These are phyloP conservation scores for Eubucco bourcierii DNA, from an alignment of 2,113 vertebrate species.

Conservation along the genomic window DNA sequence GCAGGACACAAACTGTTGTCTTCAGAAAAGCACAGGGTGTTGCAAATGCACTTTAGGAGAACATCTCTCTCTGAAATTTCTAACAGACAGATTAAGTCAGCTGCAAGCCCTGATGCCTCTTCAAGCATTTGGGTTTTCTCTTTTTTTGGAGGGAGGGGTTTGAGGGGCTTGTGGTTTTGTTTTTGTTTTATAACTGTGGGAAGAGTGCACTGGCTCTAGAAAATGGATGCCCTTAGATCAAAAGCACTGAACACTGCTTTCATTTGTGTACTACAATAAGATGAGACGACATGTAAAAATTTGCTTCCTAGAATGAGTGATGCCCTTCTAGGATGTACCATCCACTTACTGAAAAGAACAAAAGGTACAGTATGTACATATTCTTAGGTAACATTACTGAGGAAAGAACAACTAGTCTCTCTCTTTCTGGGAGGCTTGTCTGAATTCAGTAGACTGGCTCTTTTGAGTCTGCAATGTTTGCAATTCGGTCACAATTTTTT, in stretches of 20 bases:
- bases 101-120: background rate
- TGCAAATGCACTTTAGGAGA: background rate
- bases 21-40: background rate
- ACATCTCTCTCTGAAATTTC: background rate
- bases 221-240: background rate
- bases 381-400: slow-evolving; percentile 30
- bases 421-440: slow-evolving; percentile 37
- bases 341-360: slow-evolving; percentile 32
- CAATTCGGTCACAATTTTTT: background rate
- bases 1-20: background rate
- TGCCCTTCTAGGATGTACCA: slow-evolving; percentile 33
- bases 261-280: background rate
- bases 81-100: background rate
- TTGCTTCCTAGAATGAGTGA: slow-evolving; percentile 14
- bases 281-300: slow-evolving; percentile 24
- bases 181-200: background rate
- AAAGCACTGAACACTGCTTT: slow-evolving; percentile 7
- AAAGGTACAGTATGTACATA: slow-evolving; percentile 48
- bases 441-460: slow-evolving; percentile 54
- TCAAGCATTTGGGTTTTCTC: background rate
- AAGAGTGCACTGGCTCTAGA: background rate
- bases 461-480: slow-evolving; percentile 14
- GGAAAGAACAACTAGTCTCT: slow-evolving; percentile 65
- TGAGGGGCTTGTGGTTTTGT: accelerated
- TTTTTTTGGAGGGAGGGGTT: background rate